A percentile compares a stretch with the other conserved stretches of the same genome.
These are phyloP conservation scores for Cyanoderma ruficeps DNA, from an alignment of 2,113 vertebrate genomes.

Conservation along the genomic window DNA sequence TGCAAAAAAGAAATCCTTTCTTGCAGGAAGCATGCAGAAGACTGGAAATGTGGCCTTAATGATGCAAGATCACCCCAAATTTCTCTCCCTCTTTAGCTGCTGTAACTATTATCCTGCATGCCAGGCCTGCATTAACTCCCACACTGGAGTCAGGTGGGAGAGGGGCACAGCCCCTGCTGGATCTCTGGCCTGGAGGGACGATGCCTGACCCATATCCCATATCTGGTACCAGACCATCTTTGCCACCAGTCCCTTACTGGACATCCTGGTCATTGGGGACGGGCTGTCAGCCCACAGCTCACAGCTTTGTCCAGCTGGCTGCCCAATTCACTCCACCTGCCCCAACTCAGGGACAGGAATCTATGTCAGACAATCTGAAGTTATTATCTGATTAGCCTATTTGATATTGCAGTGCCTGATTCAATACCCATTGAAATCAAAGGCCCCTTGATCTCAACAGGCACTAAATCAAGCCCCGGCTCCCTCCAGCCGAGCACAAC, in stretches of 20 bases:
- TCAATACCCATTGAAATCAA: conserved; percentile 60
- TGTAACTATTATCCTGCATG: neutral
- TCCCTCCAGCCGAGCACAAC: conserved; percentile 44
- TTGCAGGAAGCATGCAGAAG: neutral
- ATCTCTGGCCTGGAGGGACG: neutral
- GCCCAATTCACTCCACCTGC: neutral
- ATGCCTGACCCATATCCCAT: neutral
- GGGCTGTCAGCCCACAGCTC: fast-evolving
- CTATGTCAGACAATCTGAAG: neutral
- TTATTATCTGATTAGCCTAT: conserved; percentile 54
- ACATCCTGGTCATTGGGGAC: fast-evolving
- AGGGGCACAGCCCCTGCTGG: neutral
- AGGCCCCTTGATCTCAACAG: conserved; percentile 52
- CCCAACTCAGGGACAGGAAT: neutral
- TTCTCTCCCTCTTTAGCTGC: neutral
- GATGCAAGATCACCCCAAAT: neutral
- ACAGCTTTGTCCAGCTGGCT: neutral
- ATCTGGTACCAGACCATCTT: neutral
- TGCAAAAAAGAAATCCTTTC: neutral
- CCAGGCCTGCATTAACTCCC: neutral
- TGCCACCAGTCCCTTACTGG: neutral
- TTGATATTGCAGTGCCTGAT: conserved; percentile 44
- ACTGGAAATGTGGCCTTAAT: neutral
- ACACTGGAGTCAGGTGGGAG: neutral
- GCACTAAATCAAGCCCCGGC: conserved; percentile 21